Evolutionary conservation across 1,140 invertebrate species (phyloP), one percentile per base, ranked within the genome.

Genomic region (Drosophila kikkawai): DNA sequence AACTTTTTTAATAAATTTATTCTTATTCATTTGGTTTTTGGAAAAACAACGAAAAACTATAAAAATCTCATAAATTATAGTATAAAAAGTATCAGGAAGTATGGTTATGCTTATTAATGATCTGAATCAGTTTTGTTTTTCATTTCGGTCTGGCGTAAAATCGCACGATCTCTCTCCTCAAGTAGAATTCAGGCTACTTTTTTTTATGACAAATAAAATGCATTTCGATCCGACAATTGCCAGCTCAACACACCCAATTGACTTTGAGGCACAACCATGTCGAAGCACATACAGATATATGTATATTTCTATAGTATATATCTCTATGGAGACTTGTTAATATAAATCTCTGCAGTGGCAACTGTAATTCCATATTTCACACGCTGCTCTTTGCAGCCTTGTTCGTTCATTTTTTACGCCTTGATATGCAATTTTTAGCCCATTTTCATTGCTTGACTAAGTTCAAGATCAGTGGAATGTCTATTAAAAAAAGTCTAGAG

Each of bases 391-490:
- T 81, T 77, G 41, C 57, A 42, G 44, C 37, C 41, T 68, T 53
- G 73, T 82, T 82, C 80, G 80, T 74, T 82, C 67, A 82, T 83
- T 70, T 65, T 41, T 22, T 69, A 42, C 63, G 45, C 55, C 48
- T 75, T 65, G 55, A 47, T 66, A 57, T 60, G 68, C 44, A 42
- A 29, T 53, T 68, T 67, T 37, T 65, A 60, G 55, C 44, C 45
- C 63, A 67, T 36, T 75, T 64, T 53, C 29, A 34, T 60, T 59
- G 22, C 56, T 60, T 61, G 17, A 22, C 37, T 65, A 70, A 80
- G 81, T 85, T 85, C 77, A 81, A 85, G 78, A 81, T 78, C 68
- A 85, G 66, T 37, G 39, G 63, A 69, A 76, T 63, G 44, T 70
- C 45, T 34, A 36, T 36, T 39, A 42, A 29, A 47, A 48, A 75